Conservation (phyloP, 35 echinoderm and acorn worm genomes). For the Heliocidaris tuberculata region DNA sequence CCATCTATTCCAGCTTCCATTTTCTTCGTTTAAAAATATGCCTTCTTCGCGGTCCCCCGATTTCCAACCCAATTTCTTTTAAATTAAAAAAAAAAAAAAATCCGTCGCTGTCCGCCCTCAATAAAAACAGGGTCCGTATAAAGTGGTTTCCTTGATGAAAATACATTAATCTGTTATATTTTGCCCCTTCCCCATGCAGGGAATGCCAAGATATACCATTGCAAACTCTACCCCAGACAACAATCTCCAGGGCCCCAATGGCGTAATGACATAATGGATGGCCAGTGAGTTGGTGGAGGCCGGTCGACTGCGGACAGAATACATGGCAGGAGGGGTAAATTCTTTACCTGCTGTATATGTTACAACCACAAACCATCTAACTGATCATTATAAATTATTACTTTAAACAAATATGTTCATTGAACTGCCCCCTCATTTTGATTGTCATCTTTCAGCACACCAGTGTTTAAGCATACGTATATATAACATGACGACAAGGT, state of each 20-base stretch:
- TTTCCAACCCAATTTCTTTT: too few species aligned
- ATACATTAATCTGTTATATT: background rate
- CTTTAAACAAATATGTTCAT: background rate
- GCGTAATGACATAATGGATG: background rate
- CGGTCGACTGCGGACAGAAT: background rate
- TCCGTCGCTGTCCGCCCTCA: too few species aligned
- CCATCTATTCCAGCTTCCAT: too few species aligned
- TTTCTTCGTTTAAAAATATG: too few species aligned
- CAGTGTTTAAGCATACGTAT: background rate
- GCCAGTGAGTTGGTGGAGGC: background rate
- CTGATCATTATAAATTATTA: background rate
- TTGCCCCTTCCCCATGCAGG: background rate
- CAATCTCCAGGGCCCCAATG: background rate
- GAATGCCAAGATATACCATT: background rate
- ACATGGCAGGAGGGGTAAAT: background rate
- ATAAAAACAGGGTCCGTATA: background rate
- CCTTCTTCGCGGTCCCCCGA: too few species aligned
- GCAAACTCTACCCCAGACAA: background rate
- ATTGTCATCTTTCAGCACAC: background rate
- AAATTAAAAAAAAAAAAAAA: too few species aligned
- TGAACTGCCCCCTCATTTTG: too few species aligned
- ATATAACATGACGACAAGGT: background rate
- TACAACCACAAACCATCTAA: background rate
- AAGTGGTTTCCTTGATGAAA: background rate
- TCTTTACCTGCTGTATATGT: background rate